Conservation (phyloP, 2,113 vertebrate genomes). For the Peromyscus californicus region DNA sequence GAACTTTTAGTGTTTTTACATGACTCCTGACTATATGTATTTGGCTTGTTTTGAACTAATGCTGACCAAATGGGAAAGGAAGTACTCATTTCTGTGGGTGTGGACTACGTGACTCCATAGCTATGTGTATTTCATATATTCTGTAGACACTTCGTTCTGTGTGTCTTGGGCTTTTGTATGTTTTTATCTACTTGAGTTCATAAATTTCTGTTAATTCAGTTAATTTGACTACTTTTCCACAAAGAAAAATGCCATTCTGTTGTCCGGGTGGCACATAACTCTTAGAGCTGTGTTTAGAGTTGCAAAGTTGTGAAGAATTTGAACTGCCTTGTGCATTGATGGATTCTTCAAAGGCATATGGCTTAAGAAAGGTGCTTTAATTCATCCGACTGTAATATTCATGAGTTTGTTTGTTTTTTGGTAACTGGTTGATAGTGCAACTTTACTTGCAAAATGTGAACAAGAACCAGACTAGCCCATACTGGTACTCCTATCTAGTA, state of each 20-base stretch:
- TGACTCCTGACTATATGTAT: not conserved
- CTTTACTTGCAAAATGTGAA: not conserved
- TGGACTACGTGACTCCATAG: not conserved
- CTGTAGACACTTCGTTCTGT: not conserved
- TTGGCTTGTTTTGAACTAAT: slow-evolving; percentile 20
- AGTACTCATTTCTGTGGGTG: not conserved
- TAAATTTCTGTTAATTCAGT: not conserved
- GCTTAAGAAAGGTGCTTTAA: not conserved
- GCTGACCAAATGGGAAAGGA: slow-evolving; percentile 17
- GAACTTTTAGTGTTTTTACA: slow-evolving; percentile 47
- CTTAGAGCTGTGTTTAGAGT: not conserved
- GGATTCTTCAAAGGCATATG: not conserved
- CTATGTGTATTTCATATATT: not conserved
- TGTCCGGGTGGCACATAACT: not conserved
- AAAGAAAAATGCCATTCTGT: not conserved
- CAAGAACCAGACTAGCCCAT: not conserved
- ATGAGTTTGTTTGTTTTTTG: not conserved
- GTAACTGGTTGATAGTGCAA: not conserved
- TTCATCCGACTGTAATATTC: not conserved
- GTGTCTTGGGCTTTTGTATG: not conserved
- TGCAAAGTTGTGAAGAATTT: not conserved
- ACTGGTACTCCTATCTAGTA: not conserved
- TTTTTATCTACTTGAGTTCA: not conserved
- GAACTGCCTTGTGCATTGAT: not conserved
- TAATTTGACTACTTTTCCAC: not conserved